Evolutionary conservation across 2,888 invertebrate species (phyloP), one percentile per base, ranked within the genome.

Genomic region (Metalampra italica): DNA sequence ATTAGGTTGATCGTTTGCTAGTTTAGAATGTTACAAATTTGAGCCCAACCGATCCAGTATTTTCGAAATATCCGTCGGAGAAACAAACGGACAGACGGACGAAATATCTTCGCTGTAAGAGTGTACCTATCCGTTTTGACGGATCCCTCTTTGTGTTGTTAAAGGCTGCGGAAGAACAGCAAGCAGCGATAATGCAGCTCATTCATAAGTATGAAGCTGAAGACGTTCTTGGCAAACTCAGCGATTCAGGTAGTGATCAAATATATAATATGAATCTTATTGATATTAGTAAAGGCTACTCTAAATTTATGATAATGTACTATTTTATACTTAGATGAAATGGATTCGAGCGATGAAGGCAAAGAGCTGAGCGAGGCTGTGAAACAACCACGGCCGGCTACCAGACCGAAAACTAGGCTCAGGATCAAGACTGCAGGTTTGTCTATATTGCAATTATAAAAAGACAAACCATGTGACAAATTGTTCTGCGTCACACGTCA

Each of bases 161-260:
- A 22, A 22, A 96, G 82, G 92, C 94, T 52, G 92, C 93, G 44
- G 93, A 94, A 73, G 94, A 93, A 65, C 92, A 93, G 74, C 92
- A 93, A 60, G 88, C 91, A 9, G 86, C 90, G 1, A 89, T 91
- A n/a, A 83, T 91, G 72, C 91, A 91, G 59, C 81, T 90, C 36
- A 88, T 90, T 15, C 87, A 91, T 54, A 90, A 91, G 55, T 91
- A 90, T 39, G 91, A 91, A 59, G 87, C 91, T 0, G 90, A 90
- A 54, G 90, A 90, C 51, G 88, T 90, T 3, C 65, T 90, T 11
- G 90, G 90, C n/a, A 89, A 89, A 50, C 74, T 90, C 11, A 88
- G 86, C 49, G 88, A 87, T 29, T 82, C 86, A 8, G 90, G 89
- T 87, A 54, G 2, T 36, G 5, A 22, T 22, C 3, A 22, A 22